Evolutionary conservation across 92 coral and sea anemone species (phyloP).

Genomic region (Blastomussa wellsi): DNA sequence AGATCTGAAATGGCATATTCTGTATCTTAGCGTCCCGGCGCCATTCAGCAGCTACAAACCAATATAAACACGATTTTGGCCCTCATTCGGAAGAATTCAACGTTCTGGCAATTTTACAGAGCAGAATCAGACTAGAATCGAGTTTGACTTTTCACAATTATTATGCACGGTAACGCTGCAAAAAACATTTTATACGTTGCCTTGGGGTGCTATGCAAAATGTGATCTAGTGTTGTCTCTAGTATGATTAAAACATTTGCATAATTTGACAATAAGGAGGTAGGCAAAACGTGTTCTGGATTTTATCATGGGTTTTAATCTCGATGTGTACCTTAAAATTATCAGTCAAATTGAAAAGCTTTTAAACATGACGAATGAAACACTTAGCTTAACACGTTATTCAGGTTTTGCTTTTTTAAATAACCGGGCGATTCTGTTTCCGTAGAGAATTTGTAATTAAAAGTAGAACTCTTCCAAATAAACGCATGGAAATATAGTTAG

Average conservation of each 20-base stretch:
- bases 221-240: background rate
- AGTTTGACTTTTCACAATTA: too few species aligned
- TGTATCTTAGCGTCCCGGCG: too few species aligned
- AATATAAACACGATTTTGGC: too few species aligned
- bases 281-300: background rate
- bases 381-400: background rate
- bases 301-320: background rate
- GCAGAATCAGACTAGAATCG: too few species aligned
- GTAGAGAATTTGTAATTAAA: background rate
- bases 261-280: background rate
- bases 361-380: background rate
- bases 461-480: background rate
- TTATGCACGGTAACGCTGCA: too few species aligned
- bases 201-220: too few species aligned
- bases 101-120: too few species aligned
- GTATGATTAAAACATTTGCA: background rate
- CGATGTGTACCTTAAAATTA: background rate
- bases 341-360: background rate
- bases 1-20: too few species aligned
- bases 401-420: background rate
- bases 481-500: background rate
- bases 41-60: too few species aligned
- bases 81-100: too few species aligned
- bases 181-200: too few species aligned
- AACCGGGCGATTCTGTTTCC: background rate